phyloP scores from a whole-genome alignment of 2,888 invertebrate species.

The Ornithoptera priamus region DNA sequence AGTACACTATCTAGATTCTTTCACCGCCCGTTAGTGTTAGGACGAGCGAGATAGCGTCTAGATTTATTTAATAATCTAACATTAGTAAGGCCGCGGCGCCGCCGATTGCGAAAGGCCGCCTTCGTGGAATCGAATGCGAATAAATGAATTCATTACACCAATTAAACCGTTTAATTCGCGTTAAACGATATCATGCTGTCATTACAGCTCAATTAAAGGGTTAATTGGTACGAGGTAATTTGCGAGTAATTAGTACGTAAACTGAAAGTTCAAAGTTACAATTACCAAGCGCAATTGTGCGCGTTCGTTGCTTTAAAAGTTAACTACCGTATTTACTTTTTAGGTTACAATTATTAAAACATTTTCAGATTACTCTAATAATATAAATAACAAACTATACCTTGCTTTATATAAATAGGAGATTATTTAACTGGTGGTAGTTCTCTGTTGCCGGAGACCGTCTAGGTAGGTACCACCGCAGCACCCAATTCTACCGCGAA shows the following conservation, averaged over 20 bases:
- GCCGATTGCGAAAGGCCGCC: conserved; percentile 28
- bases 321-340: too few species aligned
- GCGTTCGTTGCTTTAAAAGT: too few species aligned
- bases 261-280: conserved; percentile 10
- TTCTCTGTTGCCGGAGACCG: too few species aligned
- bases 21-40: conserved; percentile 53
- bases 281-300: neutral
- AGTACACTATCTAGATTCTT: conserved; percentile 63
- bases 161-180: conserved; percentile 22
- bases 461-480: too few species aligned
- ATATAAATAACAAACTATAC: too few species aligned
- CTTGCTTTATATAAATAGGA: too few species aligned
- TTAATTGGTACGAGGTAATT: conserved; percentile 7
- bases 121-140: conserved; percentile 26
- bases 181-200: conserved; percentile 12
- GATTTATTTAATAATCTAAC: conserved; percentile 55
- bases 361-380: too few species aligned
- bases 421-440: too few species aligned
- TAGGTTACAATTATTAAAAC: too few species aligned
- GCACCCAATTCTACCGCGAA: too few species aligned
- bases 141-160: conserved; percentile 17
- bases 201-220: conserved; percentile 13
- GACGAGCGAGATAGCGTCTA: conserved; percentile 47
- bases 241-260: conserved; percentile 2
- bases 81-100: conserved; percentile 39